These are phyloP conservation scores for Orientallactaga bullata DNA, from an alignment of 2,113 vertebrate species.

Conservation along the genomic window DNA sequence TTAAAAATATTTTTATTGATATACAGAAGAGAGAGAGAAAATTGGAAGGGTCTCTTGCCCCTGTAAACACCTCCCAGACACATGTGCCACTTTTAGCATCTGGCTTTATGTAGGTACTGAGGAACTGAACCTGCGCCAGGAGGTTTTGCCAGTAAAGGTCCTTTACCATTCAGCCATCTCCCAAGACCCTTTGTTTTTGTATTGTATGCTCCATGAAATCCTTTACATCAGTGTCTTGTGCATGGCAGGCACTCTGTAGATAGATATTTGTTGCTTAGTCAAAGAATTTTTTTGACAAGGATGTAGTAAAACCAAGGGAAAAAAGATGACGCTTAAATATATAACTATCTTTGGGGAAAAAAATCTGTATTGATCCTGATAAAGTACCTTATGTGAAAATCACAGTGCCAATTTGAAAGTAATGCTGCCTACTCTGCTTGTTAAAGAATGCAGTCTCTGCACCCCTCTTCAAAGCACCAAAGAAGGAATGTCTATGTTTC, in stretches of 20 bases:
- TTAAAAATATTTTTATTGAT: no score
- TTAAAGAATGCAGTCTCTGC: background rate
- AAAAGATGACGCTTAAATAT: background rate
- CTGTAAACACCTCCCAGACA: no score
- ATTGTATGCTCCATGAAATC: background rate
- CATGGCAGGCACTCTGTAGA: background rate
- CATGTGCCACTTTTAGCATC: no score
- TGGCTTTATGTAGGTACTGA: no score
- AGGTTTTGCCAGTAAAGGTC: no score
- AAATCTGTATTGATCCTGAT: background rate
- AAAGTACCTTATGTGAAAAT: background rate
- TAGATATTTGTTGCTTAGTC: background rate
- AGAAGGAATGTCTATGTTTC: constrained; percentile 17
- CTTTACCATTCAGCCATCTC: no score
- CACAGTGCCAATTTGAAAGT: background rate
- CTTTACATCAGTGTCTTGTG: background rate
- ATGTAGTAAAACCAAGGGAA: background rate
- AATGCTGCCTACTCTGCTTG: background rate
- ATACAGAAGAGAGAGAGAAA: no score
- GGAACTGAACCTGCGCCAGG: no score
- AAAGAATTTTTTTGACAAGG: background rate
- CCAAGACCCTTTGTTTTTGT: background rate
- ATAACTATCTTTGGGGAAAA: background rate
- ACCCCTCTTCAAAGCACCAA: background rate
- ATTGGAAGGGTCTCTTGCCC: no score